phyloP scores from a whole-genome alignment of 1,140 invertebrate genomes.

The Eulimnadia texana region DNA sequence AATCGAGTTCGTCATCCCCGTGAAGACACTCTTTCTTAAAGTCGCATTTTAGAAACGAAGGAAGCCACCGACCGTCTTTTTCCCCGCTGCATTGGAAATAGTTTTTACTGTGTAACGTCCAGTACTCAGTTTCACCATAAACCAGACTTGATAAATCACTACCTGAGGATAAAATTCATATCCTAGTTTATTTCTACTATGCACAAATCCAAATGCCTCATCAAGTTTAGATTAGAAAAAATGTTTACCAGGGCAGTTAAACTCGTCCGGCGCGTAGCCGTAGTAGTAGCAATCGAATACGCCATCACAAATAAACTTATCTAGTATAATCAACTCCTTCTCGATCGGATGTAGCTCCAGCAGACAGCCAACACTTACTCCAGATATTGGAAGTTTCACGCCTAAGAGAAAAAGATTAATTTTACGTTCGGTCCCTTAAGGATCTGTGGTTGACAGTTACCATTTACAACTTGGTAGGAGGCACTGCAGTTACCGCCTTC shows the following conservation, averaged over 20 bases:
- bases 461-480: background rate
- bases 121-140: background rate
- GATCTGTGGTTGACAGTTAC: background rate
- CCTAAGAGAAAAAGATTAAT: constrained; percentile 24
- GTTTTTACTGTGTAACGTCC: constrained; percentile 18
- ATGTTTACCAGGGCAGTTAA: constrained; percentile 26
- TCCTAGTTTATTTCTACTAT: too few relatives aligned
- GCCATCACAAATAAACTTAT: constrained; percentile 30
- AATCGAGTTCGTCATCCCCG: constrained; percentile 33
- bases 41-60: constrained; percentile 26
- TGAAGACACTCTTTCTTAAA: constrained; percentile 30
- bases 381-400: constrained; percentile 12
- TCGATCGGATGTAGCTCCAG: constrained; percentile 7
- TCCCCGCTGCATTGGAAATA: constrained; percentile 21
- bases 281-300: constrained; percentile 32
- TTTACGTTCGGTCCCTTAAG: too few relatives aligned
- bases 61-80: constrained; percentile 29
- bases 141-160: background rate
- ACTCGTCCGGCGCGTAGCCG: constrained; percentile 29
- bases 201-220: background rate
- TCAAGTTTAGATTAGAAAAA: background rate
- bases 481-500: constrained; percentile 14
- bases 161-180: background rate
- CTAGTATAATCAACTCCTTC: constrained; percentile 21
- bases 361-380: background rate